Evolutionary conservation across 2,888 invertebrate species (phyloP).

Genomic region (Tenthredo scrophulariae): DNA sequence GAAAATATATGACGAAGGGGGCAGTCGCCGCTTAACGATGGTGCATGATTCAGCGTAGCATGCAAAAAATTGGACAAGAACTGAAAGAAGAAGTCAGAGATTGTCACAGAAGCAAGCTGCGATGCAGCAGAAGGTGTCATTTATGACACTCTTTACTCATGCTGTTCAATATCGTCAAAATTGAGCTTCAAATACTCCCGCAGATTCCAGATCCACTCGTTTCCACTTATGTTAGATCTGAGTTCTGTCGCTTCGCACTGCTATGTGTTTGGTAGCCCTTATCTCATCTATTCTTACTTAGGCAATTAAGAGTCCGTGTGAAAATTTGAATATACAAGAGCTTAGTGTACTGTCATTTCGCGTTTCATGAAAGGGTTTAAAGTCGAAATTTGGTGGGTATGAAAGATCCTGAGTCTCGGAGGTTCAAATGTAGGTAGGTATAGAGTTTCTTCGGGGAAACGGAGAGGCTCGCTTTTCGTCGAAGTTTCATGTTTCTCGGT

Average conservation of each 20-base stretch:
- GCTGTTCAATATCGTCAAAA: neutral
- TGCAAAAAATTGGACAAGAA: neutral
- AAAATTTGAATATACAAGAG: neutral
- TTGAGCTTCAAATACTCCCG: neutral
- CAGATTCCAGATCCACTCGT: neutral
- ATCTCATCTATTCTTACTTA: neutral
- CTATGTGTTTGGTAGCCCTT: neutral
- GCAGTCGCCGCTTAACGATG: neutral
- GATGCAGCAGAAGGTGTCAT: neutral
- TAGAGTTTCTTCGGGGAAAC: neutral
- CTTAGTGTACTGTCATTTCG: neutral
- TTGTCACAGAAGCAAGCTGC: neutral
- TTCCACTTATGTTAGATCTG: neutral
- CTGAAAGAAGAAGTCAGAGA: neutral
- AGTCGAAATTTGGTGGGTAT: neutral
- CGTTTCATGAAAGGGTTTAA: neutral
- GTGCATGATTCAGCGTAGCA: neutral
- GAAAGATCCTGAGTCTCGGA: neutral
- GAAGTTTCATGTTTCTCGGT: neutral
- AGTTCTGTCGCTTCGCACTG: neutral
- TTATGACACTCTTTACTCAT: neutral
- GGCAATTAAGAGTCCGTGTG: neutral
- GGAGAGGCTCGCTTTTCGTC: neutral
- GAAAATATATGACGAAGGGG: neutral
- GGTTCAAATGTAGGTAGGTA: constrained; percentile 1